Base-by-base conservation (phyloP, 2,113 vertebrate genomes). In the Todiramphus chloris region DNA sequence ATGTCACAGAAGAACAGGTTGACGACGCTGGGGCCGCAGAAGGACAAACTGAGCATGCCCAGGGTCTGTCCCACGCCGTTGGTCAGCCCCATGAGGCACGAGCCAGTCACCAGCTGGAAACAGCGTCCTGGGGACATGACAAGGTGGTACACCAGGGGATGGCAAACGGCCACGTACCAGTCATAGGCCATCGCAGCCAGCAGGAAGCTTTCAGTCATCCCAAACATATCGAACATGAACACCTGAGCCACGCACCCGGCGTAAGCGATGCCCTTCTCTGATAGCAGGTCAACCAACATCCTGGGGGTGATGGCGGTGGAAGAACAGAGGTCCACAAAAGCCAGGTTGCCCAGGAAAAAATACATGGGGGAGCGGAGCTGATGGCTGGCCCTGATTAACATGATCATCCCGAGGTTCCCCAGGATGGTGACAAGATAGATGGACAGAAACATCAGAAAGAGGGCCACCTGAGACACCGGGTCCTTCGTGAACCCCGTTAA, bases 1-100 rank as follows among this genome's bases (percentile, higher is more conserved):
- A 96, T 76, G 33, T 90, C 92, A 31, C 92, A 96, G 76, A 95
- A 66, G 72, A 97, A 97, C 19, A 96, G 93, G 8, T 93, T 1
- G 0, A 96, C 75, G 83, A 89, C 0, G 4, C 82, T 94, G 48
- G 93, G 83, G 17, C 89, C 7, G 11, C 97, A 97, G 41, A 97
- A 97, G 13, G 88, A 67, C 48, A 93, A 53, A 11, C 2, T 46
- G 51, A 33, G 35, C 60, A 82, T 41, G 75, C 83, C 0, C 0
- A 73, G 10, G 4, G 79, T 28, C 51, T 93, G 90, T 5, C 37
- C 87, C 33, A 85, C 0, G 0, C 59, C 24, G 0, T 82, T 88
- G 17, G 21, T 3, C 69, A 92, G 1, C 28, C 90, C 90, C 25
- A 88, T 0, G 3, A 90, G 69, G 9, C 82, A 88, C 0, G 79